Evolutionary conservation across 1,140 invertebrate genomes (phyloP).

Genomic region (Drosophila pseudoobscura): DNA sequence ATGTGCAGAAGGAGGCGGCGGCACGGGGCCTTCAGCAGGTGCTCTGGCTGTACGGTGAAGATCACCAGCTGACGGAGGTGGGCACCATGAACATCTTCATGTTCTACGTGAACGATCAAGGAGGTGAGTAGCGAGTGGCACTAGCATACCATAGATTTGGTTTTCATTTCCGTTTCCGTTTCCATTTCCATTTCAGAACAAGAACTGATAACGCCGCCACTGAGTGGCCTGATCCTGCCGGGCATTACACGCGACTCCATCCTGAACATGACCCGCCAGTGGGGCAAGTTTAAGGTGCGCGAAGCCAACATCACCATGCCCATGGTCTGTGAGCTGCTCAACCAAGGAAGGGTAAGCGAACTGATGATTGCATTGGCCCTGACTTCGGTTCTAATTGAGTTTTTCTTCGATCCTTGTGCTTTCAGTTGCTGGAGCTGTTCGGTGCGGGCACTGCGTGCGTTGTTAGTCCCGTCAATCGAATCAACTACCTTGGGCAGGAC

Average conservation of each 20-base stretch:
- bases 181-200: constrained; percentile 87
- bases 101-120: constrained; percentile 93
- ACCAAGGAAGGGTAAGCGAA: constrained; percentile 92
- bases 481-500: constrained; percentile 88
- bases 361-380: too few relatives aligned
- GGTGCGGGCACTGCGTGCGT: constrained; percentile 97
- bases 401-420: not conserved
- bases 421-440: constrained; percentile 95
- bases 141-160: constrained; percentile 11
- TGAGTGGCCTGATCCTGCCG: constrained; percentile 96
- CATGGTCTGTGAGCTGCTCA: constrained; percentile 89
- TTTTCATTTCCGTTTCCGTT: not conserved
- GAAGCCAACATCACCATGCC: constrained; percentile 95
- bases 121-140: constrained; percentile 87
- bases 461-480: constrained; percentile 93
- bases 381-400: not conserved
- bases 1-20: constrained; percentile 91
- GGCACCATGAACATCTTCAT: constrained; percentile 99
- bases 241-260: constrained; percentile 96
- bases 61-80: constrained; percentile 98
- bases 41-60: constrained; percentile 97
- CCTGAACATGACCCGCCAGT: constrained; percentile 90
- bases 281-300: constrained; percentile 94
- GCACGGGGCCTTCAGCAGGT: constrained; percentile 96
- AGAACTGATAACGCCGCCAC: constrained; percentile 96